Conservation (phyloP, 2,888 invertebrate genomes). For the Nephrotoma guestfalica region DNA sequence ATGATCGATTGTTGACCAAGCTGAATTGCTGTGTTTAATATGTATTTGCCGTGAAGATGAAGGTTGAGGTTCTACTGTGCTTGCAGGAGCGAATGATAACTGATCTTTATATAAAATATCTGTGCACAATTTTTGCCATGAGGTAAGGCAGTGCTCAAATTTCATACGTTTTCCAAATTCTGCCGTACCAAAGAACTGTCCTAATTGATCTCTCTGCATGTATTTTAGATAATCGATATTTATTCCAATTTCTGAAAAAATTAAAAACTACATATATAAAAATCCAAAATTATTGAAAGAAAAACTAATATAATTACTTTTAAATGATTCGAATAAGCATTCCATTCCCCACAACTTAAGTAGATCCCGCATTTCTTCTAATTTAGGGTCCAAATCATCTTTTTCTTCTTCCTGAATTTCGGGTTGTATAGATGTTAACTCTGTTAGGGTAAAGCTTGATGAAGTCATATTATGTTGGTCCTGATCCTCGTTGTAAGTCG, state of each 20-base stretch:
- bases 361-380: background rate
- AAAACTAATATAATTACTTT: background rate
- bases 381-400: background rate
- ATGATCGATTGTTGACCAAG: no score
- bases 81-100: no score
- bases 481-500: background rate
- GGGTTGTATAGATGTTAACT: background rate
- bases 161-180: background rate
- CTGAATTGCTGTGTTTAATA: background rate
- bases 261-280: no score
- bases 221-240: background rate
- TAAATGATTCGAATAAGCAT: background rate
- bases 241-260: background rate
- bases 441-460: background rate
- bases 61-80: background rate
- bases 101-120: no score
- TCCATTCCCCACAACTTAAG: background rate
- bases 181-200: background rate
- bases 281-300: no score
- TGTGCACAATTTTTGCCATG: no score
- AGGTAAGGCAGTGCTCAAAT: no score
- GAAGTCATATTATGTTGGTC: background rate
- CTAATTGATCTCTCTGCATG: background rate
- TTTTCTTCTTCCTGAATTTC: background rate
- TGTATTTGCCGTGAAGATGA: background rate